These are phyloP conservation scores for Oligia fasciuncula DNA, from an alignment of 2,888 invertebrate species.

Conservation along the genomic window DNA sequence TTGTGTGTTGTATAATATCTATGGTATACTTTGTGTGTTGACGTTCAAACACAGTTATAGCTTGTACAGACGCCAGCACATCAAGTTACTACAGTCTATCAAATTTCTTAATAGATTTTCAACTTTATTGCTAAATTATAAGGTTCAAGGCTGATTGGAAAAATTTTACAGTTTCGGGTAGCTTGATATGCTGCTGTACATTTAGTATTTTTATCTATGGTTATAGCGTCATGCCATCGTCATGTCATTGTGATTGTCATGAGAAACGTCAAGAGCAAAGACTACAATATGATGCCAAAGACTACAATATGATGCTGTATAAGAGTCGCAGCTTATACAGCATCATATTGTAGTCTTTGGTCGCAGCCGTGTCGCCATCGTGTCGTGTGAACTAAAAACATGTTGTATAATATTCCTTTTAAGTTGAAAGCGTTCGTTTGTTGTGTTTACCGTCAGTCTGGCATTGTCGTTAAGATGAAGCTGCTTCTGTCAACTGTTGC, in stretches of 20 bases:
- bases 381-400: constrained; percentile 63
- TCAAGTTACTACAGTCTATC: too few species aligned
- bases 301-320: too few species aligned
- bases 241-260: background rate
- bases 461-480: constrained; percentile 57
- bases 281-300: too few species aligned
- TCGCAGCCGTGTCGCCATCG: constrained; percentile 56
- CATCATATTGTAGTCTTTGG: too few species aligned
- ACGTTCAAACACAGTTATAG: background rate
- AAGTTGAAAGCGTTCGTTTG: constrained; percentile 59
- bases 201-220: too few species aligned
- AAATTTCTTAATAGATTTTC: too few species aligned
- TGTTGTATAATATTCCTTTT: constrained; percentile 29
- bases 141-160: too few species aligned
- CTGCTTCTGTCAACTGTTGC: constrained; percentile 36
- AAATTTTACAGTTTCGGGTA: too few species aligned
- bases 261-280: too few species aligned
- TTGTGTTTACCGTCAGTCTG: constrained; percentile 41
- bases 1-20: background rate
- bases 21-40: background rate
- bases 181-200: too few species aligned
- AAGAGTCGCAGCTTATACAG: too few species aligned
- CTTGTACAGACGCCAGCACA: background rate
- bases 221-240: background rate
- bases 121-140: too few species aligned